These are phyloP conservation scores for Conus canariensis DNA, from an alignment of 2,888 invertebrate species.

Conservation along the genomic window DNA sequence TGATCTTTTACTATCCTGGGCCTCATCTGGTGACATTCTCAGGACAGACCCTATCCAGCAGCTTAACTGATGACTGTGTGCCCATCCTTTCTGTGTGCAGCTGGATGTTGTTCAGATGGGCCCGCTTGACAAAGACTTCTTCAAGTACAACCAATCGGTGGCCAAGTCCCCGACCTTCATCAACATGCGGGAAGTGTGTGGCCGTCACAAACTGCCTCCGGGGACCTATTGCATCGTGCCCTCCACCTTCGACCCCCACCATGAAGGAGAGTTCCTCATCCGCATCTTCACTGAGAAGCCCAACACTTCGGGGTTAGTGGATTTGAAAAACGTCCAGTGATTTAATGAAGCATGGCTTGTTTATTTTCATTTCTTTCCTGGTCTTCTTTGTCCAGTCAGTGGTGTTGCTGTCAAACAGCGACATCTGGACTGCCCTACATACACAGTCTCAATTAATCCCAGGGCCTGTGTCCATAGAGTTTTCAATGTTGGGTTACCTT, in stretches of 20 bases:
- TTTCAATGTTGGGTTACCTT: no score
- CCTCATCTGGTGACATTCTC: no score
- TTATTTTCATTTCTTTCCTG: background rate
- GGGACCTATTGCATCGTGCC: conserved; percentile 97
- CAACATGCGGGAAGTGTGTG: conserved; percentile 95
- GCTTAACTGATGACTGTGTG: no score
- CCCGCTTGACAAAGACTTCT: conserved; percentile 91
- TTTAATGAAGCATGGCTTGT: background rate
- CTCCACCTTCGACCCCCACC: conserved; percentile 85
- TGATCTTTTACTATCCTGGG: no score
- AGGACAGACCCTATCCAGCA: background rate
- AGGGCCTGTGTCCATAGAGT: no score
- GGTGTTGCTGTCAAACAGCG: no score
- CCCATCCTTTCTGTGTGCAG: conserved; percentile 13
- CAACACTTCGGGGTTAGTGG: conserved; percentile 71
- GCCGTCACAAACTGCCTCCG: conserved; percentile 94
- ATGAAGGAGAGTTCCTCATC: conserved; percentile 96
- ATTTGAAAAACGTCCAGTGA: background rate
- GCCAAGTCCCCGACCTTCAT: conserved; percentile 96
- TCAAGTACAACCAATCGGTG: conserved; percentile 95
- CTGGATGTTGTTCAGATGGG: conserved; percentile 39
- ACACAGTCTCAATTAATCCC: no score
- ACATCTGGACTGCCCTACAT: no score
- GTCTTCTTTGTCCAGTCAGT: no score
- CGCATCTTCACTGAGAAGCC: conserved; percentile 94